Evolutionary conservation across 2,888 invertebrate species (phyloP), one percentile per base, ranked within the genome.

Genomic region (Chelonus formosanus): DNA sequence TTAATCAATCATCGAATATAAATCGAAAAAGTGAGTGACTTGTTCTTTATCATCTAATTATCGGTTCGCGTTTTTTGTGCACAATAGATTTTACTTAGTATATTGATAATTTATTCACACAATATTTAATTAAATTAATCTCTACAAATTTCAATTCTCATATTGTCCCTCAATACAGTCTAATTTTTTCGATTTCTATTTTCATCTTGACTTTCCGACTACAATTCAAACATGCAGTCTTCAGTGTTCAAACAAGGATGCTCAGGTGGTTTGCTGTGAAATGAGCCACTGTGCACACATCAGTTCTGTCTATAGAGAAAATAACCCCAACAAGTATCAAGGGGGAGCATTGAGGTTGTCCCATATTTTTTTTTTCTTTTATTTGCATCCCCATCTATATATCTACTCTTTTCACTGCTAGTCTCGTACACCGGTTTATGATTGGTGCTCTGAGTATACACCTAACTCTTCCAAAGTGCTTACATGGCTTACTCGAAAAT

Each of bases 251-350:
- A 77, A 77, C 73, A 75, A 70, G 60, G 59, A 70, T 65, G 76
- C 75, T 76, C 77, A 78, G 76, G 76, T 76, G 77, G 76, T 74
- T 71, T 71, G 67, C 71, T 71, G 71, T 75, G 70, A 77, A 78
- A 78, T 78, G 76, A 77, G 76, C 78, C 74, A 78, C 76, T 78
- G 73, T 75, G 75, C 72, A 77, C 75, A 78, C 74, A 77, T 67
- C 53, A 67, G 65, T 67, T 61, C 56, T 71, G 67, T 71, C 71
- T 69, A 71, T 69, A 68, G 68, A 73, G 62, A 70, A 67, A 72
- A 69, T 69, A 72, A 70, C 68, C 69, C 68, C 62, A 44, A 64
- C 53, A 56, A 52, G 52, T 31, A 52, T 52, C 64, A 20, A 58
- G 54, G 57, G 62, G 62, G 50, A 40, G 58, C 43, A 32, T 20